Conservation (phyloP, 2,888 invertebrate species). For the Cryptocephalus primarius region DNA sequence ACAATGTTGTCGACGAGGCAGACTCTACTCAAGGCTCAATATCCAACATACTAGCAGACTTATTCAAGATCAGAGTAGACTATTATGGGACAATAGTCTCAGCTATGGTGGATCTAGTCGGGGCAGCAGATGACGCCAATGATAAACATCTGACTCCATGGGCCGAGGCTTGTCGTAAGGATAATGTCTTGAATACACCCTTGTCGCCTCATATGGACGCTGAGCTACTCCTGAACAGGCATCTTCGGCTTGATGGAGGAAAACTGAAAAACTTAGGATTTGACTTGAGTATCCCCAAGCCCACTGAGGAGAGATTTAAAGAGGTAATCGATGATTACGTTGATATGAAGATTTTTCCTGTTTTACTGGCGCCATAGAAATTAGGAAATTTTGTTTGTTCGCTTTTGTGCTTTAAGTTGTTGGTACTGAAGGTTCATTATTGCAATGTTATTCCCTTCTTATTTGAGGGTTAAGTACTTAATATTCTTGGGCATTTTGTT, state of each 20-base stretch:
- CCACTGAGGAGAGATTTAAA: slow-evolving; percentile 38
- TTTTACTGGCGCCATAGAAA: slow-evolving; percentile 41
- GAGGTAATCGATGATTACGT: slow-evolving; percentile 73
- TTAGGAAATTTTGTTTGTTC: too few species aligned
- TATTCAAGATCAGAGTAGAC: slow-evolving; percentile 78
- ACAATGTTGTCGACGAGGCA: slow-evolving; percentile 75
- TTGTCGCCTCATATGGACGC: slow-evolving; percentile 79
- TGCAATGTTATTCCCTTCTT: too few species aligned
- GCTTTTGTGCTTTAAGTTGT: too few species aligned
- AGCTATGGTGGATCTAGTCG: slow-evolving; percentile 67
- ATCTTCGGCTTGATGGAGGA: slow-evolving; percentile 61
- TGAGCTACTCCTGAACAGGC: slow-evolving; percentile 71
- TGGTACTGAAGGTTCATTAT: too few species aligned
- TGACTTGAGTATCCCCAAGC: slow-evolving; percentile 46
- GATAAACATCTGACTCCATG: slow-evolving; percentile 89
- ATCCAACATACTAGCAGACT: slow-evolving; percentile 65
- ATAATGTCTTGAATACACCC: slow-evolving; percentile 71
- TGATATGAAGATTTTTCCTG: slow-evolving; percentile 72
- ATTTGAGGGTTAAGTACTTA: too few species aligned
- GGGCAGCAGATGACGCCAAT: slow-evolving; percentile 81
- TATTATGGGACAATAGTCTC: slow-evolving; percentile 78
- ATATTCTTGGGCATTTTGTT: too few species aligned
- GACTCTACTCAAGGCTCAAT: slow-evolving; percentile 78
- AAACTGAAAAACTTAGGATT: slow-evolving; percentile 54
- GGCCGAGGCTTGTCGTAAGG: slow-evolving; percentile 73